Base-by-base conservation (phyloP, 2,113 vertebrate genomes). In the Nothoprocta pentlandii region DNA sequence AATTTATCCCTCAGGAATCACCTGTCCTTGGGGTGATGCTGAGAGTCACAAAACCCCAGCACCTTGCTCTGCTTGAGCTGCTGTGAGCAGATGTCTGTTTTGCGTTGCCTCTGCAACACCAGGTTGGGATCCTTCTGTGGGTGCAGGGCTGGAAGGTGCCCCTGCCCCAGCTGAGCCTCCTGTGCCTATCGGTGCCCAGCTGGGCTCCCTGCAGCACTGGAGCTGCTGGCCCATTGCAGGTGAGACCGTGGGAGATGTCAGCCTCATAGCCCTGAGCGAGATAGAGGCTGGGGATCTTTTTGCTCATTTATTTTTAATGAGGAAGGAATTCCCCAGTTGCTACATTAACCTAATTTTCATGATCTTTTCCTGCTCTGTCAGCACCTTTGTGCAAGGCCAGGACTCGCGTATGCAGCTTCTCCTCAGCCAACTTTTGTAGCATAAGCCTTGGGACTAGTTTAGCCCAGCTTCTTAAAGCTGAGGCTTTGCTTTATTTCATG, bases 401-500 rank as follows among this genome's bases (percentile, higher is more conserved):
- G 36, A 16, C 59, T 82, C 30, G 4, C 11, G 47, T 56, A 16
- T 16, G 30, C 36, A 70, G 44, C 58, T 89, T 67, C 47, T 64
- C 12, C 58, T 67, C 75, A 85, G 62, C 51, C 34, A 87, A 21
- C 20, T 73, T 80, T 62, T 30, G 42, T 42, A 88, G n/a, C 7
- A 12, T 25, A 39, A 93, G 32, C n/a, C 83, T 66, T 22, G 47
- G 78, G 85, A 80, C 64, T 25, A 54, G 61, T 78, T 92, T 58
- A 95, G 49, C 61, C 56, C 73, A 74, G 83, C 26, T 22, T 47
- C 84, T 70, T 62, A 80, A 90, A 80, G 32, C 32, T 66, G 67
- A 86, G 90, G 15, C 36, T 83, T 85, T 87, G 73, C 39, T 93
- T 93, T 83, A 70, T 73, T 85, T 88, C 39, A 5, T 34, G 32